Evolutionary conservation across 2,888 invertebrate species (phyloP).

Genomic region (Pterostichus niger): DNA sequence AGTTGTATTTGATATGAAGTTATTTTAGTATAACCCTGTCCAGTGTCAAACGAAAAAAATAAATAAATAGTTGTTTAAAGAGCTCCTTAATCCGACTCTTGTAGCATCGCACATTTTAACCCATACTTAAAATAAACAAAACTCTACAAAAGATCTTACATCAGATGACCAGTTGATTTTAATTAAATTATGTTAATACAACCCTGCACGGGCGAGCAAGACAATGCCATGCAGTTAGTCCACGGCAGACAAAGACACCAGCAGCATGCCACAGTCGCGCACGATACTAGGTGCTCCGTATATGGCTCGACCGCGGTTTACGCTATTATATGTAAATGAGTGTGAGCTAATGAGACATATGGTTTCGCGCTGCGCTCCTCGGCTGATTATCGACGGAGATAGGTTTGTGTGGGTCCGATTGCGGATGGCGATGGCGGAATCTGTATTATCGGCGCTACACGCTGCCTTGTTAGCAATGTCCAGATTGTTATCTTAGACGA

Average conservation of each 20-base stretch:
- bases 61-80: too few relatives aligned
- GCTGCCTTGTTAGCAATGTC: conserved; percentile 48
- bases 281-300: conserved; percentile 49
- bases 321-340: conserved; percentile 64
- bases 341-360: conserved; percentile 63
- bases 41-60: too few relatives aligned
- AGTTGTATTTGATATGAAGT: too few relatives aligned
- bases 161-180: conserved; percentile 20
- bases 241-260: not conserved
- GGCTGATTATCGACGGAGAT: conserved; percentile 52
- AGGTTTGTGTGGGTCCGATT: conserved; percentile 50
- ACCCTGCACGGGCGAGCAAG: not conserved
- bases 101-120: not conserved
- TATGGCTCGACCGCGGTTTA: conserved; percentile 35
- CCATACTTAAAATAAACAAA: not conserved
- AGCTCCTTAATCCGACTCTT: too few relatives aligned
- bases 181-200: conserved; percentile 29
- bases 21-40: too few relatives aligned
- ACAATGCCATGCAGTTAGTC: not conserved
- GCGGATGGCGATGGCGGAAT: conserved; percentile 25
- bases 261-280: not conserved
- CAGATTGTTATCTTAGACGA: conserved; percentile 44
- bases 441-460: conserved; percentile 32
- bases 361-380: conserved; percentile 57
- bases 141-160: not conserved